Evolutionary conservation across 2,888 invertebrate genomes (phyloP).

Genomic region (Pseudanteris insignis): DNA sequence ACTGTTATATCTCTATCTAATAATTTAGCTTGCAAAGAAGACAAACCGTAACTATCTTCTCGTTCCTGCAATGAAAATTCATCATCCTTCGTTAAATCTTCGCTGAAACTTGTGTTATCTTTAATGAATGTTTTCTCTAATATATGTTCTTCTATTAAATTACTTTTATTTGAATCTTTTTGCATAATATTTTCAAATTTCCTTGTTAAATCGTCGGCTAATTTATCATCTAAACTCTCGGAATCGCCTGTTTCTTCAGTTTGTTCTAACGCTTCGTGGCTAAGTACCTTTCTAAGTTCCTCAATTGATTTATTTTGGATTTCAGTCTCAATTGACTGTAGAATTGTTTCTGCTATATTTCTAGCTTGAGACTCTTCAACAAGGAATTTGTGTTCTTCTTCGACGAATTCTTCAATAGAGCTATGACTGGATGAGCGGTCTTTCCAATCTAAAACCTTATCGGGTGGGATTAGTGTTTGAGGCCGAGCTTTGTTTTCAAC

Average conservation of each 20-base stretch:
- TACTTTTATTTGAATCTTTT: constrained; percentile 38
- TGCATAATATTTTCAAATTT: constrained; percentile 58
- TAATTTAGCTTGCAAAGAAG: constrained; percentile 51
- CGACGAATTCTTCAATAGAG: constrained; percentile 29
- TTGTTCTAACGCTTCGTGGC: constrained; percentile 29
- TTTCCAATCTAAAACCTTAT: constrained; percentile 35
- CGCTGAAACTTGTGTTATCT: constrained; percentile 58
- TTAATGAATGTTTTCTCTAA: constrained; percentile 51
- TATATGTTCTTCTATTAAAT: constrained; percentile 45
- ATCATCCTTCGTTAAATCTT: constrained; percentile 60
- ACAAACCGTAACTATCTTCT: constrained; percentile 54
- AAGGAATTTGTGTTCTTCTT: constrained; percentile 32
- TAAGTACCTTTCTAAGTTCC: constrained; percentile 31
- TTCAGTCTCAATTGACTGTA: constrained; percentile 60
- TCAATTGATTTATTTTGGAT: constrained; percentile 53
- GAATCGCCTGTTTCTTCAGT: constrained; percentile 42
- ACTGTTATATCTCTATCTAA: constrained; percentile 58
- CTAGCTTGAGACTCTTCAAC: constrained; percentile 50
- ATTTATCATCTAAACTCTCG: constrained; percentile 52
- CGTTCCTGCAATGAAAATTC: constrained; percentile 55
- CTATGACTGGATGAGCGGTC: constrained; percentile 30
- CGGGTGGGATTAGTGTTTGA: constrained; percentile 25
- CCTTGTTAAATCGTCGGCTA: constrained; percentile 58
- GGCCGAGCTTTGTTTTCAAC: constrained; percentile 39
- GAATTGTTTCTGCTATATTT: constrained; percentile 56